Base-by-base conservation (phyloP, 2,888 invertebrate genomes). In the Timandra comae region DNA sequence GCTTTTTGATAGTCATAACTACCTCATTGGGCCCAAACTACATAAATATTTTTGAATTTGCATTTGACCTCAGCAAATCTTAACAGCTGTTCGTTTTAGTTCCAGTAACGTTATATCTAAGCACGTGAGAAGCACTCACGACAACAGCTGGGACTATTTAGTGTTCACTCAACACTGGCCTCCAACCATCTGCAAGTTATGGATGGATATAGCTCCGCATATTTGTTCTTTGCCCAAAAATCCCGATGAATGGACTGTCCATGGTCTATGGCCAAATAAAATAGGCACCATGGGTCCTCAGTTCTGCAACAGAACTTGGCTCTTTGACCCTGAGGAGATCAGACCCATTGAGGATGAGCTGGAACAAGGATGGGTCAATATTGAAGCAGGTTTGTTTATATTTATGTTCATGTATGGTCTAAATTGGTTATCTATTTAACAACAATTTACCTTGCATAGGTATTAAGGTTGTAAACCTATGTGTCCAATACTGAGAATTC, bases 101-200 rank as follows among this genome's bases (percentile, higher is more conserved):
- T n/a, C n/a, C n/a, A n/a, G n/a, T n/a, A n/a, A n/a, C n/a, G n/a
- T n/a, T n/a, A n/a, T n/a, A n/a, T 31, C 29, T 24, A 29, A 35
- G 11, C 29, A 34, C 24, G 3, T 27, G 20, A 16, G 16, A 16
- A 16, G 16, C 1, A 26, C 30, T 22, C 47, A 64, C 25, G 45
- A 43, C 7, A 50, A 81, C 24, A 81, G 88, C 7, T 95, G 93
- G 89, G 94, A 95, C 63, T 71, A 92, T 25, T 56, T 95, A 4
- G 89, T 95, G 39, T 95, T 93, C 59, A 93, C 93, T 0, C 94
- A 95, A 67, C 88, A 89, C 51, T 95, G 94, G 94, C 94, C 94
- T 2, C 56, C 62, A 8, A 72, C 72, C 0, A 62, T 90, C 2
- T 95, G 95, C 56, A 87, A 87, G 24, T 82, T 89, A 41, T 94